Evolutionary conservation across 2,888 invertebrate genomes (phyloP).

Genomic region (Exocentrus adspersus): DNA sequence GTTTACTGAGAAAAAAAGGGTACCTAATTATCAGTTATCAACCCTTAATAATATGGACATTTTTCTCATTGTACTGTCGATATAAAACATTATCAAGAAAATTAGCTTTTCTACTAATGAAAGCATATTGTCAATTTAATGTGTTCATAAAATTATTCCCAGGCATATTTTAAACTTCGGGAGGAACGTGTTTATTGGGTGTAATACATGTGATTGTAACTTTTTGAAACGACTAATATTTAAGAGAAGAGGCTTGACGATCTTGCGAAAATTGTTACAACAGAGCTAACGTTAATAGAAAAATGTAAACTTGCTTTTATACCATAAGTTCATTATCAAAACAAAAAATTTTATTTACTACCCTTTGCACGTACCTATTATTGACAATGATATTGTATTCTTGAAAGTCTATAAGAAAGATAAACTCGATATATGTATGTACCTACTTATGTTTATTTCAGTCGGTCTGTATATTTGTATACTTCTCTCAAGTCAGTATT

Average conservation of each 20-base stretch:
- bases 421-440: too few relatives aligned
- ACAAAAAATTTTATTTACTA: too few relatives aligned
- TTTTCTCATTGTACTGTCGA: slow-evolving; percentile 18
- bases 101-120: slow-evolving; percentile 16
- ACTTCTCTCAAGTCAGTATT: background rate
- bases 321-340: too few relatives aligned
- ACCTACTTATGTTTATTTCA: background rate
- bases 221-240: slow-evolving; percentile 21
- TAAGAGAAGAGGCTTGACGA: slow-evolving; percentile 29
- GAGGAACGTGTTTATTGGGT: slow-evolving; percentile 45
- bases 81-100: slow-evolving; percentile 7
- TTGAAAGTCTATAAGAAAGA: background rate
- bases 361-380: too few relatives aligned
- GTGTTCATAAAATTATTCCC: slow-evolving; percentile 55
- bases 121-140: slow-evolving; percentile 60
- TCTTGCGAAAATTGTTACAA: slow-evolving; percentile 39
- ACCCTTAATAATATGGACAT: background rate
- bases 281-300: too few relatives aligned
- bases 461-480: background rate
- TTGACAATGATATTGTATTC: too few relatives aligned
- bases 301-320: too few relatives aligned
- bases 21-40: background rate
- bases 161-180: slow-evolving; percentile 36
- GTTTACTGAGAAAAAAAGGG: slow-evolving; percentile 24
- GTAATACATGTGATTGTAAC: slow-evolving; percentile 47